Evolutionary conservation across 2,888 invertebrate species (phyloP).

Genomic region (Thereva nobilitata): DNA sequence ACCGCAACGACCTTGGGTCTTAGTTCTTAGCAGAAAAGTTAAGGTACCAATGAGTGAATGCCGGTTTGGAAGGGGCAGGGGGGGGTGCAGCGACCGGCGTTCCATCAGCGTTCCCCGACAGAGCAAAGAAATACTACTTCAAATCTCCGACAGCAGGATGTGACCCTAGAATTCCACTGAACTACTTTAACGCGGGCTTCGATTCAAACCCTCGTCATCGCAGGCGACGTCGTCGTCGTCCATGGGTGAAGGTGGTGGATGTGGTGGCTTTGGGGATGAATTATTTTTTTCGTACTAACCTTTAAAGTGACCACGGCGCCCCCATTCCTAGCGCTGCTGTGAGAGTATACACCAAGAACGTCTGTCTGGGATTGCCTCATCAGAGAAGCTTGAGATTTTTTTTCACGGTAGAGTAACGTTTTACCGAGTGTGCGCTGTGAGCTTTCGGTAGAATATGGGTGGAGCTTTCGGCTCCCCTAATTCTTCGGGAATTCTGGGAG

Average conservation of each 20-base stretch:
- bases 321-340: neutral
- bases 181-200: conserved; percentile 6
- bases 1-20: conserved; percentile 35
- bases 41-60: neutral
- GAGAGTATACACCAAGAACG: conserved; percentile 1
- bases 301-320: conserved; percentile 12
- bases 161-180: conserved; percentile 23
- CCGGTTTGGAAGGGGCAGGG: neutral
- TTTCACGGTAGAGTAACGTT: neutral
- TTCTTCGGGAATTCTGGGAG: neutral
- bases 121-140: conserved; percentile 13
- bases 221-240: too few species aligned
- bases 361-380: conserved; percentile 18
- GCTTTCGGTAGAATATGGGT: conserved; percentile 24
- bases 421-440: conserved; percentile 10
- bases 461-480: conserved; percentile 24
- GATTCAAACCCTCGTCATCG: neutral
- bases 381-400: neutral
- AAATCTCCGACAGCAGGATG: conserved; percentile 10
- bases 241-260: too few species aligned
- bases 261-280: too few species aligned
- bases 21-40: too few species aligned
- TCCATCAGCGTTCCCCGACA: conserved; percentile 9
- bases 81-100: neutral
- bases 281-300: neutral